Percentiles rank a stretch among this genome's conserved stretches.
Evolutionary conservation across 1,140 invertebrate genomes (phyloP).

Genomic region (Piezodorus guildinii): DNA sequence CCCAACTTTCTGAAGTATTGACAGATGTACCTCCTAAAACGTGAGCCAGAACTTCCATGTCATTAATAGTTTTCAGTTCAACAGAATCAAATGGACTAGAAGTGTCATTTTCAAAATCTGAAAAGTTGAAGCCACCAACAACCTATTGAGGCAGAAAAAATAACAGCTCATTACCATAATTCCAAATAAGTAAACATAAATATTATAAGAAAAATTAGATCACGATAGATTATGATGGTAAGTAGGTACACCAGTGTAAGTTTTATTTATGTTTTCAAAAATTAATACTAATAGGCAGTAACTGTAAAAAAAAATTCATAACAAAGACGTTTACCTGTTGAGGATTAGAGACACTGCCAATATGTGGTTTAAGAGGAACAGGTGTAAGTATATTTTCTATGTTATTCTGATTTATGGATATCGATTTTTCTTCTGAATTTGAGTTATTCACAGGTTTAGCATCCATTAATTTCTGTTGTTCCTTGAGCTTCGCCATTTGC

Average conservation of each 20-base stretch:
- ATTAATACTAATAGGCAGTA: no score
- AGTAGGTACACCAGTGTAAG: no score
- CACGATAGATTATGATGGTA: no score
- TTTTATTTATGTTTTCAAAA: no score
- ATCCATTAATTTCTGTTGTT: conserved; percentile 21
- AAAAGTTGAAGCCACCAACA: conserved; percentile 34
- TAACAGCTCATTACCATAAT: neutral
- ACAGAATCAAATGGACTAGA: conserved; percentile 84
- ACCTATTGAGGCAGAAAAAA: neutral
- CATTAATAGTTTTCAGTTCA: conserved; percentile 80
- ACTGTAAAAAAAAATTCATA: no score
- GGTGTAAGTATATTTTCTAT: conserved; percentile 27
- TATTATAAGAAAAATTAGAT: no score
- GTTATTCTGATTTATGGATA: conserved; percentile 7
- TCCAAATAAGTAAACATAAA: no score
- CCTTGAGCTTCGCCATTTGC: conserved; percentile 34
- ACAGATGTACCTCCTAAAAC: conserved; percentile 35
- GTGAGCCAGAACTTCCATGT: conserved; percentile 73
- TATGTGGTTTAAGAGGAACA: conserved; percentile 23
- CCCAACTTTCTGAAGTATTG: conserved; percentile 1
- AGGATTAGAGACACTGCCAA: neutral
- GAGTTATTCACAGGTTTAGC: neutral
- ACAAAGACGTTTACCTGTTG: conserved; percentile 11
- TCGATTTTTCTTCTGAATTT: conserved; percentile 26
- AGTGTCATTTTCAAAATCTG: conserved; percentile 78